Percentiles rank a stretch among this genome's conserved stretches.
Evolutionary conservation across 2,888 invertebrate genomes (phyloP).

Genomic region (Lysandra coridon): DNA sequence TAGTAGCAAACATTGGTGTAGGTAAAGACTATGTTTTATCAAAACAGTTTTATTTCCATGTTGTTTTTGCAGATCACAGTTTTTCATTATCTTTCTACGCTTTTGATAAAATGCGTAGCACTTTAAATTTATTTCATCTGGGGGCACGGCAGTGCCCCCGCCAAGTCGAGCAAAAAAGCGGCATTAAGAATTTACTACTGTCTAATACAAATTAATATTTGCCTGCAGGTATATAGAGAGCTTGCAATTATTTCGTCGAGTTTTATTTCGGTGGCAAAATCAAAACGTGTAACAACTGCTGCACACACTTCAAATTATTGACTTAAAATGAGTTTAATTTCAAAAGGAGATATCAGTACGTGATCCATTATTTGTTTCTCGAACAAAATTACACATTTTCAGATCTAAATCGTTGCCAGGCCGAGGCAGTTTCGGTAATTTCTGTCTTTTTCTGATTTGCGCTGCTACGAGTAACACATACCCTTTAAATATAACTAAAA

Average conservation of each 20-base stretch:
- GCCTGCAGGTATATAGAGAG: background rate
- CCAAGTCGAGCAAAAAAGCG: no score
- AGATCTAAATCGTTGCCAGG: background rate
- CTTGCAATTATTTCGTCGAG: background rate
- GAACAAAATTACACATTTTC: conserved; percentile 38
- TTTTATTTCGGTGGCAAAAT: background rate
- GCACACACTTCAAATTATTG: background rate
- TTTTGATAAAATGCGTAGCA: no score
- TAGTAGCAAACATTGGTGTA: no score
- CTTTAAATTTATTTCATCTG: no score
- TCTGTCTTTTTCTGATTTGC: background rate
- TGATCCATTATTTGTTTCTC: conserved; percentile 37
- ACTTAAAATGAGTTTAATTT: conserved; percentile 4
- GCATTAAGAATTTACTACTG: no score
- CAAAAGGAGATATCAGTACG: conserved; percentile 39
- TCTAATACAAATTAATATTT: background rate
- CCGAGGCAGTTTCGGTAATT: background rate
- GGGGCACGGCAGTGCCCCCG: no score
- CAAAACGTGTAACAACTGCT: conserved; percentile 1
- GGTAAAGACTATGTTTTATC: no score
- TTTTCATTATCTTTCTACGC: no score
- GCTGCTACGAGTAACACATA: background rate
- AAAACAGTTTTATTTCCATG: no score
- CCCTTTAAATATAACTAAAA: background rate
- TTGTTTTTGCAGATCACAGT: no score